Evolutionary conservation across 2,113 vertebrate genomes (phyloP), one percentile per base, ranked within the genome.

Genomic region (Pelecanus crispus): DNA sequence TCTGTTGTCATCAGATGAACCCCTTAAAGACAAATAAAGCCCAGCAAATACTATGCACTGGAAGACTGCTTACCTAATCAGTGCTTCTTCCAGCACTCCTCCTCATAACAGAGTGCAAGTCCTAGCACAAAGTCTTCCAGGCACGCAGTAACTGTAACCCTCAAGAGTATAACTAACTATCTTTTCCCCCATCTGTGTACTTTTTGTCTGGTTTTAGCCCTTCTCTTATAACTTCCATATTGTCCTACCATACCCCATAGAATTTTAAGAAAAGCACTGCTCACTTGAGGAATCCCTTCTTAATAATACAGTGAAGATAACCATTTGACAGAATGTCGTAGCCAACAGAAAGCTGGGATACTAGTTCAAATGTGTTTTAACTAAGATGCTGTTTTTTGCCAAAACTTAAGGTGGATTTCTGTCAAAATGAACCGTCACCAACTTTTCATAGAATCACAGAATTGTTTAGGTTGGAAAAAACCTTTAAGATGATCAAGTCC

Each of bases 81-180:
- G 50, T 77, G 88, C 61, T 94, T 73, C 78, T 90, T 97, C 95
- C 96, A 95, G 38, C 93, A 97, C 11, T 96, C 88, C 87, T 94
- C 81, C 85, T 93, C 92, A 6, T 17, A 96, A 92, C 80, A 68
- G 4, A 80, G 13, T 8, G 15, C 22, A 67, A 62, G 5, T 21
- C 44, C 52, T 17, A 40, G 32, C 49, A 40, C 12, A n/a, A 36
- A 55, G 61, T 88, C 45, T 91, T 28, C 22, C 59, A 75, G 21
- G 21, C 19, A 63, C 47, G 86, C 63, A 74, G 81, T 55, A 96
- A 93, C 91, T 97, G 36, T 72, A 84, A 96, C 83, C 58, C 67
- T 90, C 67, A 94, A 75, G 78, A 77, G 70, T 91, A 96, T n/a
- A 66, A 66, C 11, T 18, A 44, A 93, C 86, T 95, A 95, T 93